Percentiles rank a stretch among this genome's conserved stretches.
These are phyloP conservation scores for Cheiracanthium punctorium DNA, from an alignment of 2,888 invertebrate species.

Conservation along the genomic window DNA sequence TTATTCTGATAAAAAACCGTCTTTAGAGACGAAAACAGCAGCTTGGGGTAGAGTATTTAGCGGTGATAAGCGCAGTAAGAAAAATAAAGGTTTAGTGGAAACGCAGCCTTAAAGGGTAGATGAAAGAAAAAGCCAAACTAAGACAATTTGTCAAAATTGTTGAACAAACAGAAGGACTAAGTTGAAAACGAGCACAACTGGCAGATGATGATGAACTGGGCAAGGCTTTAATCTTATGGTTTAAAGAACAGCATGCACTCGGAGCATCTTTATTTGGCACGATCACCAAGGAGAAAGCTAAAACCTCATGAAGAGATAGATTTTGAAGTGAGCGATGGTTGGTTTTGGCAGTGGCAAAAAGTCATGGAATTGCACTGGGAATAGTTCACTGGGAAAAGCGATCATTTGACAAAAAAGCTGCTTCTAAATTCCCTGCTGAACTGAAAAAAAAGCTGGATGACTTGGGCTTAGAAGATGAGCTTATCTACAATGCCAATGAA, in stretches of 20 bases:
- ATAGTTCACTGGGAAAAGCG: conserved; percentile 2
- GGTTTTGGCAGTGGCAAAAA: conserved; percentile 18
- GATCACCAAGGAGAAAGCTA: not conserved
- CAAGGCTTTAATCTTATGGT: not conserved
- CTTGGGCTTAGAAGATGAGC: not conserved
- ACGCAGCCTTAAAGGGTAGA: not conserved
- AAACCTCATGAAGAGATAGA: conserved; percentile 1
- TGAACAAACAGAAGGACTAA: not conserved
- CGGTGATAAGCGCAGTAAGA: no score
- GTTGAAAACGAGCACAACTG: not conserved
- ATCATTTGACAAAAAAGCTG: not conserved
- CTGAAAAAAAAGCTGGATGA: conserved; percentile 3
- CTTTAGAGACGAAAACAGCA: no score
- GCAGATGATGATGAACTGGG: not conserved
- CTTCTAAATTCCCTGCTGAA: not conserved
- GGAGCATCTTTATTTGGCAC: no score
- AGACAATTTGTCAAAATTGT: conserved; percentile 13
- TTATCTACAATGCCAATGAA: conserved; percentile 1
- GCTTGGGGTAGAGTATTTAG: no score
- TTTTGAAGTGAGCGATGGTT: conserved; percentile 13
- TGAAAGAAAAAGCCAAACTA: conserved; percentile 18
- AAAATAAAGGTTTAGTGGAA: no score
- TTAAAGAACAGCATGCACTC: not conserved
- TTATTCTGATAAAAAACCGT: no score
- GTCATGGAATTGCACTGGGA: not conserved